Base-by-base conservation (phyloP, 2,888 invertebrate species). In the Gortyna flavago region DNA sequence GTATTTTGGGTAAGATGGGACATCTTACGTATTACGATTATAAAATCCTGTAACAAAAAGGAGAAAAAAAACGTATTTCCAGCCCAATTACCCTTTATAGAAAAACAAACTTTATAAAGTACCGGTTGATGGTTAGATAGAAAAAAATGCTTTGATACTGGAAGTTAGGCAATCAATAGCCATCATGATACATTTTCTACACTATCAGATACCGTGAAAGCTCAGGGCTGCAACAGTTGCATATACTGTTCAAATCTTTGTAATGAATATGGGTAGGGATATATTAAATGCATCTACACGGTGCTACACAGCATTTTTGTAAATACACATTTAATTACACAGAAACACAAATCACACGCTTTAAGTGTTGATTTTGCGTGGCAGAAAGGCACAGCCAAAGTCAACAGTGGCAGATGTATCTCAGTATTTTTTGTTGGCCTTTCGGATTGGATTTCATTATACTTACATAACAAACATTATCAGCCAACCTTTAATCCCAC, bases 321-420 rank as follows among this genome's bases (percentile, higher is more conserved):
- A 57, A 76, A 76, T 57, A 78, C 54, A n/a, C 77, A 76, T 78
- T 62, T 76, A 83, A 76, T 79, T 65, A 79, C 65, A 77, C 54
- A 77, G 78, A 83, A n/a, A n/a, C n/a, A 38, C 62, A 83, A 62
- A 79, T 84, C 41, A 44, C 29, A 35, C 54, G 16, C 29, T 79
- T 48, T 38, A 51, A 83, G 35, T 79, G 79, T 79, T 79, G 32
- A 78, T 83, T 76, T 54, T 77, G n/a, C 29, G 44, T 54, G 44
- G 44, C 44, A 54, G 77, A 29, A 54, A 35, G 29, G 35, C 25
- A 48, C 44, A 54, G 25, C 21, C 35, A 64, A 21, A 77, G 62
- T 64, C 54, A 83, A 78, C 77, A 78, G 11, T 1, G 77, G 29
- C 16, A 38, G 54, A 61, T 82, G 29, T 83, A 57, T 62, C 59